These are phyloP conservation scores for Conistra vaccinii DNA, from an alignment of 2,888 invertebrate genomes.

Conservation along the genomic window DNA sequence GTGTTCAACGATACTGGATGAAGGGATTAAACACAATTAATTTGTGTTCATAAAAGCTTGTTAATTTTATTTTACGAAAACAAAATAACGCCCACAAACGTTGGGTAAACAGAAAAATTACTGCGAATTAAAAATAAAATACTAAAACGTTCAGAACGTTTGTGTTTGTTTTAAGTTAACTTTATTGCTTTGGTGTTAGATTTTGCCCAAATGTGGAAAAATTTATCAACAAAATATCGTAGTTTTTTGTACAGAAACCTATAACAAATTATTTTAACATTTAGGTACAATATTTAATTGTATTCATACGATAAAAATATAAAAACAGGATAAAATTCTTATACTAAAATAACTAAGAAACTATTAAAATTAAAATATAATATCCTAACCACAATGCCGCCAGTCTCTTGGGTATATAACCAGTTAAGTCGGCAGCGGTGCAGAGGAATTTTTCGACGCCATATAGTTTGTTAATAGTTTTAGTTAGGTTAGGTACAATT, in stretches of 20 bases:
- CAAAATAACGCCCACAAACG: neutral
- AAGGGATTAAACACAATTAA: conserved; percentile 4
- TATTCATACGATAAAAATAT: neutral
- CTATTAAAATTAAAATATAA: neutral
- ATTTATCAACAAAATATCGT: neutral
- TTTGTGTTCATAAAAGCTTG: conserved; percentile 9
- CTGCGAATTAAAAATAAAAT: conserved; percentile 4
- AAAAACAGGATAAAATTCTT: neutral
- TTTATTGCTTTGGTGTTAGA: neutral
- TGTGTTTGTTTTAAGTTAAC: neutral
- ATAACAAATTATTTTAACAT: neutral
- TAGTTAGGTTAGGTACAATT: neutral
- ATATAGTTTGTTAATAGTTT: too few species aligned
- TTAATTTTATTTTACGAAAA: conserved; percentile 22
- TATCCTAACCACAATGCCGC: neutral
- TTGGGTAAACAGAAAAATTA: neutral
- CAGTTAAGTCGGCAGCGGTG: too few species aligned
- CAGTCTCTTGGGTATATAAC: too few species aligned
- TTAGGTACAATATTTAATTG: too few species aligned
- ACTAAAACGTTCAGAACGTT: neutral
- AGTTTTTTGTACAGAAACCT: neutral
- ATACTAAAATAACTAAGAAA: neutral
- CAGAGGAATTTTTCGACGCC: too few species aligned
- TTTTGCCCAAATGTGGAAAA: neutral
- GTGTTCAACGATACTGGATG: conserved; percentile 7